phyloP scores from a whole-genome alignment of 2,113 vertebrate species.

The Platanista minor region DNA sequence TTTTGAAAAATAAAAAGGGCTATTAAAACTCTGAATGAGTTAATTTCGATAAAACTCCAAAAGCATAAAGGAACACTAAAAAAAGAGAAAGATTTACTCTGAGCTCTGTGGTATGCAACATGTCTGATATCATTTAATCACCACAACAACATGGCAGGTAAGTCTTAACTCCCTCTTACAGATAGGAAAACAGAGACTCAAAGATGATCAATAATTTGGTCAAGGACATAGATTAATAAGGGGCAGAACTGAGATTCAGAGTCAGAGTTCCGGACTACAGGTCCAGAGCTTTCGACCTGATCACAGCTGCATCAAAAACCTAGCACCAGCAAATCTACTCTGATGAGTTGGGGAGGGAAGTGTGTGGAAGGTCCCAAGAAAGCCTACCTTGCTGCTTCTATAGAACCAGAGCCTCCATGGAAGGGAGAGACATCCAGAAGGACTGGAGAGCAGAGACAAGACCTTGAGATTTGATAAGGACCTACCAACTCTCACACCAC shows the following conservation, averaged over 20 bases:
- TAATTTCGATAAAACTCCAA: neutral
- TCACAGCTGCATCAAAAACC: neutral
- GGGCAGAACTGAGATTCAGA: neutral
- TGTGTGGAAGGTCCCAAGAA: neutral
- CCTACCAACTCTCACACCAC: neutral
- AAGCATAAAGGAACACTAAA: neutral
- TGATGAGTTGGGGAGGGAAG: neutral
- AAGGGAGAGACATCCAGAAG: neutral
- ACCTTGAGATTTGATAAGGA: neutral
- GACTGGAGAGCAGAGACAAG: neutral
- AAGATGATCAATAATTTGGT: neutral
- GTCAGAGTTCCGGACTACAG: neutral
- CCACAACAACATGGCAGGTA: neutral
- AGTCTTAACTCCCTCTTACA: neutral
- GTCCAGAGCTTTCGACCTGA: neutral
- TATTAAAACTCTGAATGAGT: neutral
- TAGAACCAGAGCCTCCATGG: neutral
- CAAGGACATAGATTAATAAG: neutral
- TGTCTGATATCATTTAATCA: neutral
- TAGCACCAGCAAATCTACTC: neutral
- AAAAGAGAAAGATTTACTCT: neutral
- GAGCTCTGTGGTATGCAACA: neutral
- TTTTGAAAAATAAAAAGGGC: conserved; percentile 1
- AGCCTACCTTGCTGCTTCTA: neutral
- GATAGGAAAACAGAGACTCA: neutral